Evolutionary conservation across 2,888 invertebrate genomes (phyloP), one percentile per base, ranked within the genome.

Genomic region (Ametastegia equiseti): DNA sequence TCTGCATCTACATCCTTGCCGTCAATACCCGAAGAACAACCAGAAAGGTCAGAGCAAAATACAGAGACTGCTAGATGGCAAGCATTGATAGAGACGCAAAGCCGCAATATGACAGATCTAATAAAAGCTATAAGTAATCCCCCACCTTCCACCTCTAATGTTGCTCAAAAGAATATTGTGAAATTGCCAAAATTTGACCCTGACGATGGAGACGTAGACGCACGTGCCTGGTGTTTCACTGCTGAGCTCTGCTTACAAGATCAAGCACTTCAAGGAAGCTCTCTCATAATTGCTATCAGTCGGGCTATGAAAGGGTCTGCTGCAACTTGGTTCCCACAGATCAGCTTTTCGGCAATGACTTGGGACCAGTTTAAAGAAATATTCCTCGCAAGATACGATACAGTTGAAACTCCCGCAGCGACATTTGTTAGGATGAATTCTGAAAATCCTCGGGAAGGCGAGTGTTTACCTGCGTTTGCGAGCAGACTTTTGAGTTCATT

Each of bases 291-390:
- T 13, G 81, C 71, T 11, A 27, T 83, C 13, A 81, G 81, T 42
- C 39, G 57, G 23, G 82, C 81, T 3, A 30, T 83, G 45, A 79
- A 81, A 50, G 83, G 83, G 27, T 47, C 82, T 2, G 83, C 54
- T 7, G n/a, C 33, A 3, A 50, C 50, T 9, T 73, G 50, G 73
- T 73, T 73, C 11, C 54, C 83, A 15, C 82, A 83, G 39, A 60
- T 81, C 23, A 75, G 45, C 60, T 83, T 60, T 23, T 1, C 63
- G 9, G 80, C 50, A 65, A 82, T 83, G 80, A 81, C 54, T 9
- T 83, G 83, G 83, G 19, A 23, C 9, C 71, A 81, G 47, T 83
- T 81, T 47, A 83, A 81, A 30, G 77, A 83, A 23, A 30, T 83
- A 57, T 83, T 83, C 19, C 54, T 83, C 2, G 81, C 39, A 23